Evolutionary conservation across 2,797 vertebrate species (phyloP), one percentile per base, ranked within the genome.

Genomic region (Emydoidea blandingii): DNA sequence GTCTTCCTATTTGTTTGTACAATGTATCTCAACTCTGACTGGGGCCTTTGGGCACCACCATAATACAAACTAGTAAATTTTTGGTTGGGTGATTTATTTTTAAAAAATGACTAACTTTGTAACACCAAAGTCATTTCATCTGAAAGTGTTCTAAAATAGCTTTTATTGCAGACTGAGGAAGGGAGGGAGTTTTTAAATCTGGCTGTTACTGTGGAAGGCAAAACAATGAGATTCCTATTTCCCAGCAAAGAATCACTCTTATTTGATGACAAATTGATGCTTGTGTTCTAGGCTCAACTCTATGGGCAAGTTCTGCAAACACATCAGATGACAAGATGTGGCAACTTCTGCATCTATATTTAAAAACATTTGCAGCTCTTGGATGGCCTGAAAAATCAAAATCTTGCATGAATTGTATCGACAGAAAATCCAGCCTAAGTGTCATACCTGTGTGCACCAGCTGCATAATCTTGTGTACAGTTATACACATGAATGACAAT

Each of bases 401-500:
- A 29, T 34, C 37, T 81, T 91, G 57, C 83, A 49, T 56, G 5
- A 81, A 83, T 9, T 68, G 27, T 49, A 74, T 16, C 5, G 21
- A 53, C 59, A 59, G 31, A 85, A 87, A 56, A 49, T 68, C 72
- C 47, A 78, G 18, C n/a, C 5, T 59, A 83, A 27, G 9, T 49
- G 31, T 2, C 52, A 7, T 19, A 81, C 12, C 21, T 87, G 29
- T 5, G 1, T 49, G 34, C 81, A 49, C 14, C 19, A 72, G n/a
- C n/a, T 72, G n/a, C n/a, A 23, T 37, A 10, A 72, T 37, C 65
- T 72, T 72, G 34, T 72, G n/a, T 6, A 5, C 65, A 72, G 5
- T 81, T 78, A 82, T 3, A 19, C 12, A 62, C 0, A 0, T 2
- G n/a, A 47, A 49, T 78, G 44, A 78, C 47, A 78, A 47, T 78